These are phyloP conservation scores for Pristionchus arcanus DNA, from an alignment of 2,888 invertebrate species.

Conservation along the genomic window DNA sequence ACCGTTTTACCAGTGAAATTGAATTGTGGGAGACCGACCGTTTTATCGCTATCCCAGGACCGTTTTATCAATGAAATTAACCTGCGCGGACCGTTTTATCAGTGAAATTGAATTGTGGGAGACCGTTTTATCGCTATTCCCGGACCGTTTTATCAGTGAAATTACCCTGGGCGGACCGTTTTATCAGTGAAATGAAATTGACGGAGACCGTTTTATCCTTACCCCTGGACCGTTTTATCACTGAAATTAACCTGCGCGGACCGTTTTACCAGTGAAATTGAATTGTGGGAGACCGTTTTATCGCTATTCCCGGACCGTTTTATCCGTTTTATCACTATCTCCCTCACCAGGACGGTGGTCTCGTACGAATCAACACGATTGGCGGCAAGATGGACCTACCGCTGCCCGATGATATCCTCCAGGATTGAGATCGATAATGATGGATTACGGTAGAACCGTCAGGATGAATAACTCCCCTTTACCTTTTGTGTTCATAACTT, in stretches of 20 bases:
- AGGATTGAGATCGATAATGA: neutral
- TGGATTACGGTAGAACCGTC: neutral
- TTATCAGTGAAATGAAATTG: neutral
- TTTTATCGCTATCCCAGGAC: neutral
- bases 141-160: neutral
- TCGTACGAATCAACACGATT: neutral
- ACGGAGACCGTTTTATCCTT: neutral
- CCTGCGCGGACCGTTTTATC: neutral
- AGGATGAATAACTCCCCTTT: neutral
- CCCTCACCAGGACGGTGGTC: neutral
- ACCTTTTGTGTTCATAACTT: neutral
- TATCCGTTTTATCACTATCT: no score
- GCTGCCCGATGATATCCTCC: neutral
- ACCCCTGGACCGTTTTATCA: no score
- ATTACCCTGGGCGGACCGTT: neutral
- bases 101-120: neutral
- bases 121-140: neutral
- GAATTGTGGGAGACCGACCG: neutral
- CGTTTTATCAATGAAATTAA: neutral
- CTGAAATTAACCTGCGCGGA: no score
- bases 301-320: neutral
- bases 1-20: neutral
- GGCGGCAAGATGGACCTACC: neutral
- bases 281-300: neutral
- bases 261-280: neutral